These are phyloP conservation scores for Sepiola atlantica DNA, from an alignment of 2,888 invertebrate species.

Conservation along the genomic window DNA sequence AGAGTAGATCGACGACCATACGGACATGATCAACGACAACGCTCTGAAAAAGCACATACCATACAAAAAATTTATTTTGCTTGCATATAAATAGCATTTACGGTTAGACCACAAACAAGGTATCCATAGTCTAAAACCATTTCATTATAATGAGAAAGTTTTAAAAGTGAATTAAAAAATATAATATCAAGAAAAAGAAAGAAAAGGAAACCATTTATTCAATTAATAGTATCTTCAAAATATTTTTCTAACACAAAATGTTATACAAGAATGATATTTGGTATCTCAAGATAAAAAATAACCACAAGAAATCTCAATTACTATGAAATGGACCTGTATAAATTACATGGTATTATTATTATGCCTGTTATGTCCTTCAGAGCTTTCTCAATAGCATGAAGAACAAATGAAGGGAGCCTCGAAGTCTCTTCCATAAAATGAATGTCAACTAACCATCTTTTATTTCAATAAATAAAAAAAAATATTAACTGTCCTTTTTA, in stretches of 20 bases:
- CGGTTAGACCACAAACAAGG: background rate
- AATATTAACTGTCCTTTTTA: too few relatives aligned
- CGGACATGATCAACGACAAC: constrained; percentile 53
- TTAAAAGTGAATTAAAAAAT: background rate
- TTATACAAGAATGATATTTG: background rate
- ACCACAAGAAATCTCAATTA: background rate
- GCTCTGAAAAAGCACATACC: constrained; percentile 51
- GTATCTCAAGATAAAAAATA: background rate
- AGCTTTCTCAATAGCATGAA: too few relatives aligned
- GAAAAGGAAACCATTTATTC: background rate
- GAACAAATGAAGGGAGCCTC: too few relatives aligned
- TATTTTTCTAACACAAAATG: background rate
- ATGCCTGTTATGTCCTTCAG: too few relatives aligned
- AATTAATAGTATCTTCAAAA: background rate
- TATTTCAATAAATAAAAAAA: too few relatives aligned
- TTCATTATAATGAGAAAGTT: background rate
- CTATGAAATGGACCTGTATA: too few relatives aligned
- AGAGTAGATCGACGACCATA: constrained; percentile 51
- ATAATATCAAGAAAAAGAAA: background rate
- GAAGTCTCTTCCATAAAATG: too few relatives aligned
- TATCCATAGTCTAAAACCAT: background rate
- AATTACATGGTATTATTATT: too few relatives aligned
- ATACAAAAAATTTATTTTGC: background rate
- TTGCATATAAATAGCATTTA: background rate
- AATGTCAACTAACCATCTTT: too few relatives aligned